Percentiles rank a stretch among this genome's conserved stretches.
Conservation (phyloP, 2,113 vertebrate species). For the Tinamus guttatus region DNA sequence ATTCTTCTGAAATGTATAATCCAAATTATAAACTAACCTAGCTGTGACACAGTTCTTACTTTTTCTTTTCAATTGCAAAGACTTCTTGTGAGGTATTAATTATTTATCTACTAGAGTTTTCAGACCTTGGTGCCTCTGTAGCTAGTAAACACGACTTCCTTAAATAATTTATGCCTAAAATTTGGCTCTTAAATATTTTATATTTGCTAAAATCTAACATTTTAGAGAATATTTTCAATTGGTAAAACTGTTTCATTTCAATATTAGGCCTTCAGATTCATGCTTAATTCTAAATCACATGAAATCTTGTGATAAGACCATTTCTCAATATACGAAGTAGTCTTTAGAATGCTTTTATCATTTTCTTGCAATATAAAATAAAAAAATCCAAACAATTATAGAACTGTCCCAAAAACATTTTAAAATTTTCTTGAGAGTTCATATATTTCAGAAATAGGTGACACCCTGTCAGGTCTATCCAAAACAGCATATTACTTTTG, state of each 20-base stretch:
- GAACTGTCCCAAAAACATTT: not conserved
- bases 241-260: conserved; percentile 2
- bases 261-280: not conserved
- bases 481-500: not conserved
- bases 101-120: conserved; percentile 56
- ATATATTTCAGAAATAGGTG: not conserved
- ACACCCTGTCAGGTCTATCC: not conserved
- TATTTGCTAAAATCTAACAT: conserved; percentile 48
- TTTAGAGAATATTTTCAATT: conserved; percentile 15
- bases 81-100: conserved; percentile 36
- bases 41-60: not conserved
- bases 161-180: conserved; percentile 50
- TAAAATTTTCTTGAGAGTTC: not conserved
- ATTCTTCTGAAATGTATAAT: conserved; percentile 25
- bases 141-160: conserved; percentile 3
- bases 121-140: not conserved
- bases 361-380: not conserved
- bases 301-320: not conserved
- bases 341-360: not conserved
- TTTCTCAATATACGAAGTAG: not conserved
- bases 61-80: not conserved
- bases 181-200: conserved; percentile 49
- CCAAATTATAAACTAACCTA: not conserved
- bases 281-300: not conserved
- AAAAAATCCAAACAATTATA: not conserved